Base-by-base conservation (phyloP, 2,113 vertebrate genomes). In the Chaenocephalus aceratus region DNA sequence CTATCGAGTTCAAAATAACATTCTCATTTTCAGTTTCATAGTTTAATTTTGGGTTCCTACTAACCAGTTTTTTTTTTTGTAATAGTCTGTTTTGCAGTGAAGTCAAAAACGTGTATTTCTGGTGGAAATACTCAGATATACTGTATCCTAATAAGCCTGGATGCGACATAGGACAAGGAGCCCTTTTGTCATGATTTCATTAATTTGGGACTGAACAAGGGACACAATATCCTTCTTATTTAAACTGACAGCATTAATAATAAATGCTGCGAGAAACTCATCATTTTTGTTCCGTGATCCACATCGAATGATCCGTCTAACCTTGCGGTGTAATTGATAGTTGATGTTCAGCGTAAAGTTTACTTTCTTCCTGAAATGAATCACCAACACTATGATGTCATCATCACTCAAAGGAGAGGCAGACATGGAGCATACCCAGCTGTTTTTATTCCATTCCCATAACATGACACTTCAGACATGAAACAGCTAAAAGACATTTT, bases 391-490 rank as follows among this genome's bases (percentile, higher is more conserved):
- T 8, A 5, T 41, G 36, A 7, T 41, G 36, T 41, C 36, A 41
- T 41, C 36, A 41, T 41, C 36, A 68, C 61, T 54, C 23, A 36
- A 48, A 73, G 18, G 6, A 82, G 51, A 44, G 4, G 45, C 1
- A 34, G 18, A 84, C 66, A 14, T 0, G 0, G 65, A 14, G 23
- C 63, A 65, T 86, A 53, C 61, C 44, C 72, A 52, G 65, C 62
- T 3, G 7, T 34, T 73, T 91, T 89, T 91, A 90, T 90, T 91
- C 78, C 54, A 68, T 70, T 69, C 34, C 10, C 64, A 72, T 41
- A 66, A 61, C 12, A 5, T 83, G 73, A 83, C 51, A 79, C 71
- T 81, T 75, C 49, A 6, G 68, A 85, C 79, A 65, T 59, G 61
- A 36, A 87, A 14, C 53, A 76, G 65, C 78, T 60, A 79, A 71